Evolutionary conservation across 1,140 invertebrate species (phyloP).

Genomic region (Hycleus phaleratus): DNA sequence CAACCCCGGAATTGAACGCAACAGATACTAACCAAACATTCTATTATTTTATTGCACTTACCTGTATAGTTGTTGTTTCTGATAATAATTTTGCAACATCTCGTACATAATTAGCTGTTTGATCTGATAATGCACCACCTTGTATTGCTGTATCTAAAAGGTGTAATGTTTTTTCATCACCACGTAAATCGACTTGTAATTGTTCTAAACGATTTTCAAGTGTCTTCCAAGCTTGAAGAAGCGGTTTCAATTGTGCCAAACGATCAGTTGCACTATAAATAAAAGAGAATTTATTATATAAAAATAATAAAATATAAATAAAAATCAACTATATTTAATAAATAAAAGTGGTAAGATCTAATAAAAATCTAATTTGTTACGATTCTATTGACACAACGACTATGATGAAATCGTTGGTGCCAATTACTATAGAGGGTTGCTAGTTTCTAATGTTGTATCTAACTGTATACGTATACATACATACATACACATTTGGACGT

Average conservation of each 20-base stretch:
- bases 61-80: conserved; percentile 43
- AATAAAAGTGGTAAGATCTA: no score
- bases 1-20: no score
- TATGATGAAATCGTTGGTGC: conserved; percentile 10
- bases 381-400: neutral
- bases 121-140: conserved; percentile 51
- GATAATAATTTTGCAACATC: conserved; percentile 61
- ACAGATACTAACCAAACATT: neutral
- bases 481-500: neutral
- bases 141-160: conserved; percentile 53
- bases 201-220: conserved; percentile 54
- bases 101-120: conserved; percentile 54
- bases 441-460: conserved; percentile 9
- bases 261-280: conserved; percentile 35
- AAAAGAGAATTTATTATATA: conserved; percentile 5
- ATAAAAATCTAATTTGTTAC: no score
- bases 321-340: no score
- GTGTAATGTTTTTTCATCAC: conserved; percentile 56
- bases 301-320: no score
- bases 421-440: conserved; percentile 6
- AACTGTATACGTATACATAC: no score
- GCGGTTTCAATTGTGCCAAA: conserved; percentile 31
- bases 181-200: conserved; percentile 52
- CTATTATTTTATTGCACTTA: conserved; percentile 2
- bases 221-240: conserved; percentile 53